These are phyloP conservation scores for Philantomba maxwellii DNA, from an alignment of 2,113 vertebrate genomes.

Conservation along the genomic window DNA sequence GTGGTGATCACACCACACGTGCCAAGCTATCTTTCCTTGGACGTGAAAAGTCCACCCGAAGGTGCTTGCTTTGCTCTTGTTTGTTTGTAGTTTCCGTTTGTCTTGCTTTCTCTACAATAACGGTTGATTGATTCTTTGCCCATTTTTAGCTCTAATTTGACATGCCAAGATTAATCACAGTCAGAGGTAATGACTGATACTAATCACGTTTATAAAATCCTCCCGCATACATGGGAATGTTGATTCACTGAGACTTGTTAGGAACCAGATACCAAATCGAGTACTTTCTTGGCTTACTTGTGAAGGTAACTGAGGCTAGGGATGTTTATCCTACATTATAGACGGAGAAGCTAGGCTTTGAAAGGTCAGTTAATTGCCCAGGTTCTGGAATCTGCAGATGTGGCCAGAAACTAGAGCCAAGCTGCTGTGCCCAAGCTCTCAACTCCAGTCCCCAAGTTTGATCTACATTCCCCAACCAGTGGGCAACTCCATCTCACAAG, in stretches of 20 bases:
- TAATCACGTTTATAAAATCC: neutral
- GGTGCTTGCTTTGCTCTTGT: neutral
- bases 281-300: neutral
- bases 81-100: neutral
- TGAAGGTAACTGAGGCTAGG: neutral
- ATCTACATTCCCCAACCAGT: neutral
- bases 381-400: neutral
- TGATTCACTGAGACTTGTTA: neutral
- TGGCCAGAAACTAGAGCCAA: neutral
- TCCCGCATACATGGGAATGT: neutral
- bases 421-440: neutral
- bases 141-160: conserved; percentile 1
- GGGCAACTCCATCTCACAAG: neutral
- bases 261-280: neutral
- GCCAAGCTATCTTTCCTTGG: neutral
- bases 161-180: neutral
- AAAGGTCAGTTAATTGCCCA: neutral
- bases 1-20: rapidly evolving
- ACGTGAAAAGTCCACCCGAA: neutral
- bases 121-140: neutral
- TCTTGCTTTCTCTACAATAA: neutral
- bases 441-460: neutral
- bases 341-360: neutral
- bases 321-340: neutral
- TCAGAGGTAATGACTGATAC: neutral